These are phyloP conservation scores for Nasonia vitripennis DNA, from an alignment of 1,140 invertebrate genomes.

Conservation along the genomic window DNA sequence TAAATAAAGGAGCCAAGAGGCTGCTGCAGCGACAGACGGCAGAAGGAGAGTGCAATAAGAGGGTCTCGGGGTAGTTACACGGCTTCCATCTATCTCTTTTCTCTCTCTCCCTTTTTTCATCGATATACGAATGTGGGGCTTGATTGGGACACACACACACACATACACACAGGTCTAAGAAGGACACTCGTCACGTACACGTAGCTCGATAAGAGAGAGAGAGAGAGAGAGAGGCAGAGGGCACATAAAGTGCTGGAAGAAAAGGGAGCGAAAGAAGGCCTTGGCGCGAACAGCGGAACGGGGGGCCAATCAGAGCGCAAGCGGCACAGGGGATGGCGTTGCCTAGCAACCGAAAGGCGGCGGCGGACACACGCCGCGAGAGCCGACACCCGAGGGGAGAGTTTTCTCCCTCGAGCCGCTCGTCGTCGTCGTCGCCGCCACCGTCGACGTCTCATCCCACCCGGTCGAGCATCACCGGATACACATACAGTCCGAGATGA, in stretches of 20 bases:
- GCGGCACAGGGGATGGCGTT: conserved; percentile 68
- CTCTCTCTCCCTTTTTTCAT: neutral
- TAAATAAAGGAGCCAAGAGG: conserved; percentile 42
- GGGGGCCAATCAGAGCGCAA: conserved; percentile 36
- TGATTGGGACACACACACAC: conserved; percentile 55
- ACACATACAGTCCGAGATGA: neutral
- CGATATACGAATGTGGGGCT: conserved; percentile 44
- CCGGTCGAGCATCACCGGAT: neutral
- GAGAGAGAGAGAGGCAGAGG: conserved; percentile 56
- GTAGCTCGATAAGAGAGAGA: conserved; percentile 48
- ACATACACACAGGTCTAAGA: neutral
- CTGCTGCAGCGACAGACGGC: conserved; percentile 45
- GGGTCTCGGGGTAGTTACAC: conserved; percentile 21
- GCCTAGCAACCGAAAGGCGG: conserved; percentile 67
- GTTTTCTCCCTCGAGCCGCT: conserved; percentile 56
- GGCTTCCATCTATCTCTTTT: conserved; percentile 37
- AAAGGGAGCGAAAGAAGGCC: conserved; percentile 36
- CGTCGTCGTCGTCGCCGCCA: conserved; percentile 51
- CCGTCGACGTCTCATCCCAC: conserved; percentile 53
- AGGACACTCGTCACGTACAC: neutral
- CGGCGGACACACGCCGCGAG: conserved; percentile 58
- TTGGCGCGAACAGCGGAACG: conserved; percentile 9
- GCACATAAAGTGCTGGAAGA: conserved; percentile 18
- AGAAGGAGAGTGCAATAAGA: conserved; percentile 42
- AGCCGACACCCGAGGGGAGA: conserved; percentile 64